Evolutionary conservation across 2,797 vertebrate genomes (phyloP), one percentile per base, ranked within the genome.

Genomic region (Xenopus petersii): DNA sequence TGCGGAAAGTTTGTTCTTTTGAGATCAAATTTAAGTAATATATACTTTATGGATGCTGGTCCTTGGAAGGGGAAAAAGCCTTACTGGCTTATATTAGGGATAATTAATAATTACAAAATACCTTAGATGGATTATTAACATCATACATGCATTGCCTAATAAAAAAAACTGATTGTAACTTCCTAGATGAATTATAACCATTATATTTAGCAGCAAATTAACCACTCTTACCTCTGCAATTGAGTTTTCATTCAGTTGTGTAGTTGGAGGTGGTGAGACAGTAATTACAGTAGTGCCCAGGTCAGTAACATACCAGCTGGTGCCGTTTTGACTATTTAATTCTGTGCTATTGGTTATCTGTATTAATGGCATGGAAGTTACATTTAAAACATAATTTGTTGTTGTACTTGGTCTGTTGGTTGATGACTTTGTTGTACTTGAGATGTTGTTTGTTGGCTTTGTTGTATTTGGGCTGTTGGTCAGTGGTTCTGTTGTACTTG

Each of bases 211-310:
- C 54, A 56, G 54, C 54, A 56, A 56, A 64, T 36, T 55, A 7
- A 13, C 42, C 56, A 58, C 13, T 64, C 86, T 89, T 92, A 93
- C 91, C 90, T 91, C 79, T 79, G 81, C 67, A 3, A 87, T 84
- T 70, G 83, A 84, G 79, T 81, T 86, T 21, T 72, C 60, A 73
- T 85, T 81, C 2, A 81, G 80, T 33, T 11, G 73, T 73, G 80
- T 74, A 1, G 87, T 84, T 54, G 73, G 74, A 36, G 75, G 70
- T 59, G 68, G 76, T 83, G 83, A 84, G 3, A 75, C 13, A 63
- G 85, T 82, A 77, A 86, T 83, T 55, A 78, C 77, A 30, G 77
- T 72, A 48, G 84, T 64, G 8, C 15, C 16, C 70, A 42, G 64
- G 1, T 74, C 67, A 17, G 42, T 69, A 21, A 80, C 71, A 55